Conservation (phyloP, 2,888 invertebrate genomes). For the Deilephila porcellus region DNA sequence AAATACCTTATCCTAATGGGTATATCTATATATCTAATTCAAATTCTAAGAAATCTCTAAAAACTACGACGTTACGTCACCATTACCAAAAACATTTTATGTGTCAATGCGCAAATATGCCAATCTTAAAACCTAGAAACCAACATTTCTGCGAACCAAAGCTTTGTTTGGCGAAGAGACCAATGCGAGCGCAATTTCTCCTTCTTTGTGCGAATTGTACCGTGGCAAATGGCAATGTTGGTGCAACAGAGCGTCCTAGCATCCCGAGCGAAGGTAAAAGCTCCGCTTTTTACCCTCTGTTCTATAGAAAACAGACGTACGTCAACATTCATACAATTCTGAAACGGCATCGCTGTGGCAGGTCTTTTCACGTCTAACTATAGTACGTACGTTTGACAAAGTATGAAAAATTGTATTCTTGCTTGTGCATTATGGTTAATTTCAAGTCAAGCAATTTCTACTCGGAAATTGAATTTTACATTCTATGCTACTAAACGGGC, state of each 20-base stretch:
- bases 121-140: background rate
- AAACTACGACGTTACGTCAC: too few relatives aligned
- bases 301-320: background rate
- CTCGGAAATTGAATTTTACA: background rate
- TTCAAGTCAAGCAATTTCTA: background rate
- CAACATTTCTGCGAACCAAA: constrained; percentile 5
- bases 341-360: constrained; percentile 7
- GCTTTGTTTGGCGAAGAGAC: background rate
- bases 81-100: background rate
- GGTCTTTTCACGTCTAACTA: constrained; percentile 3
- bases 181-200: background rate
- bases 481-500: background rate
- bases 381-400: constrained; percentile 5
- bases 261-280: background rate
- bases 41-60: too few relatives aligned
- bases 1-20: too few relatives aligned
- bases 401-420: background rate
- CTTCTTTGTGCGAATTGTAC: constrained; percentile 11
- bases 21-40: too few relatives aligned
- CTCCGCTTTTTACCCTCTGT: background rate
- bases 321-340: background rate
- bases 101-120: background rate
- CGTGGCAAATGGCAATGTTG: background rate
- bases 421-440: background rate
- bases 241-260: constrained; percentile 28